These are phyloP conservation scores for Latrodectus elegans DNA, from an alignment of 2,888 invertebrate species.

Conservation along the genomic window DNA sequence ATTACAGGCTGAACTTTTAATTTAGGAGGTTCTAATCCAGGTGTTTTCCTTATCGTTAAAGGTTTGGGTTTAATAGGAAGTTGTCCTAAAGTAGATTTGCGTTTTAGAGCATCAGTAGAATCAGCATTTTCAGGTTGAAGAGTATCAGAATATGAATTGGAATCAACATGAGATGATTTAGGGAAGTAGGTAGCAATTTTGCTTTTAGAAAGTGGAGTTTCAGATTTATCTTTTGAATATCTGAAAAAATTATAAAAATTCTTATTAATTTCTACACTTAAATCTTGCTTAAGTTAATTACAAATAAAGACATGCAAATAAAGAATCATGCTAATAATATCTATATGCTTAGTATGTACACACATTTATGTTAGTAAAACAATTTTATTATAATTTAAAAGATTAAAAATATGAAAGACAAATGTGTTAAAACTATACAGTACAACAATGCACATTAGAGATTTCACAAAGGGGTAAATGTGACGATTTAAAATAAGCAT, in stretches of 20 bases:
- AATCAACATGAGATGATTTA: constrained; percentile 33
- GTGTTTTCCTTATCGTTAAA: constrained; percentile 87
- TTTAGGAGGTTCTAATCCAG: constrained; percentile 73
- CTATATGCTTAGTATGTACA: too few relatives aligned
- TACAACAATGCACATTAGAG: too few relatives aligned
- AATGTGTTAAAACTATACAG: too few relatives aligned
- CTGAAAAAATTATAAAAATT: constrained; percentile 8
- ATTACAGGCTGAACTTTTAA: constrained; percentile 64
- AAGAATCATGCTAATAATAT: too few relatives aligned
- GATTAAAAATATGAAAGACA: too few relatives aligned
- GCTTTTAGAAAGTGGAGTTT: constrained; percentile 28
- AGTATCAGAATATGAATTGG: constrained; percentile 13
- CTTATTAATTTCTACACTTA: too few relatives aligned
- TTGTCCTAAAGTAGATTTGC: constrained; percentile 72
- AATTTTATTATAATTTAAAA: too few relatives aligned
- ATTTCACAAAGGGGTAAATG: too few relatives aligned
- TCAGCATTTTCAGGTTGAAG: constrained; percentile 15
- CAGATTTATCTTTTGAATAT: constrained; percentile 18
- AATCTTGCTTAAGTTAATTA: too few relatives aligned
- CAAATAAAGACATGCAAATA: too few relatives aligned
- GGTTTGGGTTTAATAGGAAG: constrained; percentile 86
- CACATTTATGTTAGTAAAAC: too few relatives aligned
- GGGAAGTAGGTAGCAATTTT: constrained; percentile 58
- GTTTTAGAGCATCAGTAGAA: constrained; percentile 26
- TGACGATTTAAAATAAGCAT: too few relatives aligned